phyloP scores from a whole-genome alignment of 2,113 vertebrate species.

The Cranoglanis bouderius region DNA sequence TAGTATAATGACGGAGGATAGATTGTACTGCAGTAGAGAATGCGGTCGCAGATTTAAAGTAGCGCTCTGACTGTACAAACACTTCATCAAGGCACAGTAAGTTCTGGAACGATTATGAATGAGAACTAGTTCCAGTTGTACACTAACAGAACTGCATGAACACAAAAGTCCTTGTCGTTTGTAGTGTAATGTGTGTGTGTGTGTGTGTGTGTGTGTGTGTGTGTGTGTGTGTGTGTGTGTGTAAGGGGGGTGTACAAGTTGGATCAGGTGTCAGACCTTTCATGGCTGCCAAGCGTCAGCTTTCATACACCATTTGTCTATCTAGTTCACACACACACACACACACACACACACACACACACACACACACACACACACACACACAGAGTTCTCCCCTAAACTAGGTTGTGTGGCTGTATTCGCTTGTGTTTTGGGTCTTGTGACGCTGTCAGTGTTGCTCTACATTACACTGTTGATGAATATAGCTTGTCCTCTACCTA shows the following conservation, averaged over 20 bases:
- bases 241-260: not conserved
- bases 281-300: not conserved
- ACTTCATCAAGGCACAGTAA: not conserved
- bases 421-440: slow-evolving; percentile 23
- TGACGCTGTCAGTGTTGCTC: slow-evolving; percentile 44
- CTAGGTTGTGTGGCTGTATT: slow-evolving; percentile 25
- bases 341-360: not conserved
- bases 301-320: not conserved
- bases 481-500: not conserved
- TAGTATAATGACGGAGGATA: not conserved
- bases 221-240: slow-evolving; percentile 14
- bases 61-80: not conserved
- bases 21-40: not conserved
- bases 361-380: slow-evolving; percentile 12
- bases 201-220: not conserved
- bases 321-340: not conserved
- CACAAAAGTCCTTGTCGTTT: not conserved
- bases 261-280: not conserved
- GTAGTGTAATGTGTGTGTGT: not conserved
- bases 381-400: not conserved
- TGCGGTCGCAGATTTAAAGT: not conserved
- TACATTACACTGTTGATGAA: slow-evolving; percentile 34
- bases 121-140: not conserved
- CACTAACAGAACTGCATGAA: not conserved
- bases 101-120: not conserved